Evolutionary conservation across 2,113 vertebrate species (phyloP), one percentile per base, ranked within the genome.

Genomic region (Cavia porcellus): DNA sequence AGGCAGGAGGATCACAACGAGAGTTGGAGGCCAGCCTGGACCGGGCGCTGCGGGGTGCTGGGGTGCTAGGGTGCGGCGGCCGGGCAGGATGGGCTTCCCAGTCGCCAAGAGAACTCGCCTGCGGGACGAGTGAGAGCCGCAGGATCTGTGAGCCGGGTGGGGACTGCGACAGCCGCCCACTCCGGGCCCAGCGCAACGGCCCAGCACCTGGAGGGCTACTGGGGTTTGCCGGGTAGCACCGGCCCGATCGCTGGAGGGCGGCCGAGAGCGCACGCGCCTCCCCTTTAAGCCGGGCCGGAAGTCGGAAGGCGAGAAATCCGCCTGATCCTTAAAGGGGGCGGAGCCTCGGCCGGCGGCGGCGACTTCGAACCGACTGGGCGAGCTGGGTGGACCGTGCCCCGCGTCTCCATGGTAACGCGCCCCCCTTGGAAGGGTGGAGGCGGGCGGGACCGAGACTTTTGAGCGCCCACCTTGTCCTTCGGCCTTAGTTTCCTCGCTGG

Each of bases 391-490:
- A 7, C 5, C 75, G 13, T 45, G 7, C 25, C 68, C 28, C 75
- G 45, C 3, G 72, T 97, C 94, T 90, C 97, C 87, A 98, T 98
- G 98, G 98, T 98, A 98, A 98, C 82, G 17, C 19, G n/a, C 28
- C 1, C 24, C 42, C 50, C 2, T 1, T 0, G 30, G 45, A 42
- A 3, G 13, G 24, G 45, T 25, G 14, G 7, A 1, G 7, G 68
- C 2, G 19, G 68, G 68, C 4, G 20, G 20, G n/a, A 38, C n/a
- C 8, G 19, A 22, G n/a, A 42, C n/a, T 38, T 22, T 8, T 10
- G 22, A 75, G 72, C 72, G 10, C 42, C 66, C 32, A 4, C 14
- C 30, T 5, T 14, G 66, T 15, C 42, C 25, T 2, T 12, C 24
- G 19, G 42, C 42, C 42, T 28, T 25, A 47, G 22, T 30, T 77